Evolutionary conservation across 2,113 vertebrate species (phyloP).

Genomic region (Mastomys natalensis): DNA sequence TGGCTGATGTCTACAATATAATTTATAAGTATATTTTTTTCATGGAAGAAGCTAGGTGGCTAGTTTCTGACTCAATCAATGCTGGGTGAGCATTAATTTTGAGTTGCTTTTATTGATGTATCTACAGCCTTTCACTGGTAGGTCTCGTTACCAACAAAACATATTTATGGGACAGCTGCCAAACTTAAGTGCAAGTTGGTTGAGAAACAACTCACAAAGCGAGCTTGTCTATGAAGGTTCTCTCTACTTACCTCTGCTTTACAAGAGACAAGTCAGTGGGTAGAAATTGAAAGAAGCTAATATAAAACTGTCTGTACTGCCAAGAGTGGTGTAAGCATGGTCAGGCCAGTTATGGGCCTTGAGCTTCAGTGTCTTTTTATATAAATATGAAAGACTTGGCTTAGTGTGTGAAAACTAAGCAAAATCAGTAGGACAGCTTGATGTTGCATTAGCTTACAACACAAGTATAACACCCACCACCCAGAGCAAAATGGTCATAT

Average conservation of each 20-base stretch:
- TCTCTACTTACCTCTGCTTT: neutral
- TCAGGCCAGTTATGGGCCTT: neutral
- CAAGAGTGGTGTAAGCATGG: neutral
- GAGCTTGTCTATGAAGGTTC: neutral
- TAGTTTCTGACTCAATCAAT: neutral
- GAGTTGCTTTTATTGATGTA: slow-evolving; percentile 26
- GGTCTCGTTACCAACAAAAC: neutral
- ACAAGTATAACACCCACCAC: neutral
- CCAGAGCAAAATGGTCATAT: neutral
- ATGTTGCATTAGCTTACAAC: neutral
- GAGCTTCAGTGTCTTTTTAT: neutral
- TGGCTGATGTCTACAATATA: neutral
- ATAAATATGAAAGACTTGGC: neutral
- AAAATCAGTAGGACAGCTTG: neutral
- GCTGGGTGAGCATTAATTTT: neutral
- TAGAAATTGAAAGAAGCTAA: slow-evolving; percentile 1
- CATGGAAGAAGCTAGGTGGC: neutral
- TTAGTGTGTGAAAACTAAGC: neutral
- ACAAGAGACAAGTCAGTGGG: neutral
- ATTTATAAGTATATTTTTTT: neutral
- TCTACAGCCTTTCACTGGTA: neutral
- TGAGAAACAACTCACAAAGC: slow-evolving; percentile 8
- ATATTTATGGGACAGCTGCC: neutral
- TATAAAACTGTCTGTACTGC: neutral
- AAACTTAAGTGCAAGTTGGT: neutral